phyloP scores from a whole-genome alignment of 2,113 vertebrate species.

The Gambusia holbrooki region DNA sequence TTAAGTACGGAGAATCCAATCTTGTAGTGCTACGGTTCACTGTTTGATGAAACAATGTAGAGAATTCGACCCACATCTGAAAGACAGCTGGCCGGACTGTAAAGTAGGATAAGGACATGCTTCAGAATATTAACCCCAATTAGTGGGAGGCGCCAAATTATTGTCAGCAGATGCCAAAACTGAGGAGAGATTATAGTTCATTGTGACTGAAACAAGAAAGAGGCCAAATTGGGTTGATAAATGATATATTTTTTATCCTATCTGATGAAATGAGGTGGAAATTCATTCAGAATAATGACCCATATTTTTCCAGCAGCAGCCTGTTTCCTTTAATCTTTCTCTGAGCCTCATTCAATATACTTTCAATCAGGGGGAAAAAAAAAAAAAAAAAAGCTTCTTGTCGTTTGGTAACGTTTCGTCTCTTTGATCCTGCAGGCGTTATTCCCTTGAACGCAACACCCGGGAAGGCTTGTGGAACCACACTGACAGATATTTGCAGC shows the following conservation, averaged over 20 bases:
- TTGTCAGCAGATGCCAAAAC: conserved; percentile 21
- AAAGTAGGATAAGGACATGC: conserved; percentile 58
- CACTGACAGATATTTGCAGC: conserved; percentile 92
- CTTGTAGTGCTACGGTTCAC: conserved; percentile 35
- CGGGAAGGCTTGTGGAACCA: conserved; percentile 92
- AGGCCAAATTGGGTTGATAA: neutral
- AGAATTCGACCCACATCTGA: conserved; percentile 68
- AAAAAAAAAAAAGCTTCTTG: conserved; percentile 50
- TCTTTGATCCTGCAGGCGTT: conserved; percentile 84
- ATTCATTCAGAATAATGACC: conserved; percentile 32
- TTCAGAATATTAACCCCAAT: conserved; percentile 64
- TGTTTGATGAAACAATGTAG: conserved; percentile 42
- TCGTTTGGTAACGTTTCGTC: conserved; percentile 45
- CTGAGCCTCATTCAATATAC: conserved; percentile 51
- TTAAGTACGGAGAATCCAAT: conserved; percentile 17
- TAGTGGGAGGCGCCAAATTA: conserved; percentile 31
- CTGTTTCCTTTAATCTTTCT: conserved; percentile 61
- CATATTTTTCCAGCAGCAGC: conserved; percentile 40
- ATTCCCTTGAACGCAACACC: conserved; percentile 94
- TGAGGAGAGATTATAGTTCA: neutral
- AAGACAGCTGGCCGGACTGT: conserved; percentile 62
- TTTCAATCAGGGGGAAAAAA: conserved; percentile 43
- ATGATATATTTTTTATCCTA: neutral
- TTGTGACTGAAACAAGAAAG: neutral
- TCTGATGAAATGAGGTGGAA: neutral